A percentile compares a stretch with the other conserved stretches of the same genome.
Evolutionary conservation across 2,113 vertebrate genomes (phyloP).

Genomic region (Myxocyprinus asiaticus): DNA sequence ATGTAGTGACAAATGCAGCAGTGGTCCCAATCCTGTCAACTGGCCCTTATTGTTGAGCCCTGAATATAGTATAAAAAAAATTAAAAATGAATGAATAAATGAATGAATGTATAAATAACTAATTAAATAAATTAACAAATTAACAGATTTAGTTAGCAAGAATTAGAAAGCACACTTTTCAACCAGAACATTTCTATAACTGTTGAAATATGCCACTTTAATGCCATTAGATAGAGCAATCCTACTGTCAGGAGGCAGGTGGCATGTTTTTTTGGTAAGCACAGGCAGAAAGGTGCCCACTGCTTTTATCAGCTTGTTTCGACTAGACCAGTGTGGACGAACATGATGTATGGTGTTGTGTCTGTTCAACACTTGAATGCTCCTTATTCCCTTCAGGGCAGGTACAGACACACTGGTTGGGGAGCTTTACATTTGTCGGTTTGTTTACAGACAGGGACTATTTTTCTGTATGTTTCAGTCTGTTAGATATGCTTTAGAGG

Average conservation of each 20-base stretch:
- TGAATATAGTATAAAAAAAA: background rate
- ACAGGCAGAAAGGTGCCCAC: background rate
- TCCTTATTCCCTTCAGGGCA: slow-evolving; percentile 1
- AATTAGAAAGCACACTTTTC: too few relatives aligned
- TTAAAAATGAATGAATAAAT: too few relatives aligned
- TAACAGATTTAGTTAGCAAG: too few relatives aligned
- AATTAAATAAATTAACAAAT: background rate
- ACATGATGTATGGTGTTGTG: background rate
- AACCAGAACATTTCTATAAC: too few relatives aligned
- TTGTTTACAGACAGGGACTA: slow-evolving; percentile 24
- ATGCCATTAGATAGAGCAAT: background rate
- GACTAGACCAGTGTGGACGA: too few relatives aligned
- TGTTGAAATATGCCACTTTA: background rate
- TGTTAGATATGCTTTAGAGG: slow-evolving; percentile 40
- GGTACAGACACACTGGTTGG: slow-evolving; percentile 4
- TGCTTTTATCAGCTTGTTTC: background rate
- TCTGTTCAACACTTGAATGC: slow-evolving; percentile 14
- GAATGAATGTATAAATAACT: too few relatives aligned
- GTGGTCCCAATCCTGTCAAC: too few relatives aligned
- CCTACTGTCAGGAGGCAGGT: background rate
- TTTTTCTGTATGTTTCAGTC: slow-evolving; percentile 28
- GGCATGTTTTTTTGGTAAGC: background rate
- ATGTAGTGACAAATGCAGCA: too few relatives aligned
- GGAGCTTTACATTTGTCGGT: slow-evolving; percentile 26
- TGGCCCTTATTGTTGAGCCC: too few relatives aligned